Evolutionary conservation across 2,113 vertebrate genomes (phyloP), one percentile per base, ranked within the genome.

Genomic region (Esox niger): DNA sequence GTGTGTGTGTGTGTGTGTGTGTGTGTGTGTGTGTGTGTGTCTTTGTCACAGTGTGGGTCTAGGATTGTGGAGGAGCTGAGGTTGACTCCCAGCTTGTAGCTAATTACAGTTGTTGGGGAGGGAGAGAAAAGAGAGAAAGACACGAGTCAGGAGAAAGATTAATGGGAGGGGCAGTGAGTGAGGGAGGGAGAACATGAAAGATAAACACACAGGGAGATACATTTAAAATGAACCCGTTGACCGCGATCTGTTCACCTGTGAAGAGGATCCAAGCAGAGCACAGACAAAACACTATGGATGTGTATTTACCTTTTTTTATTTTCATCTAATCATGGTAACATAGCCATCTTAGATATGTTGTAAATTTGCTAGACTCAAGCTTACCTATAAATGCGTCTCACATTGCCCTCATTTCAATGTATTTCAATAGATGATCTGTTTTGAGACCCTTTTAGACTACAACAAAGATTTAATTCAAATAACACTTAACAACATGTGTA

Each of bases 41-140:
- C 47, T 70, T 2, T 77, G 56, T 56, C 55, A 68, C 52, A 59
- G 74, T 10, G 21, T n/a, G n/a, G n/a, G n/a, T n/a, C n/a, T n/a
- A n/a, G 46, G 80, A 75, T 74, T 84, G 79, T 56, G 33, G 69
- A 76, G 78, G 73, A 87, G 79, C 80, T 79, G 82, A 81, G 86
- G 82, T 81, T 86, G 82, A 87, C 85, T 84, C 71, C 77, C 74
- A 84, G 87, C 84, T 79, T 82, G 35, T 55, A 67, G 80, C 86
- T 87, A 88, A 88, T 89, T 87, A 87, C 87, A 86, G 86, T 75
- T 80, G 70, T 84, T 77, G 9, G 31, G 11, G 25, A 31, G 26
- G 7, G 10, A 30, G 57, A 31, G 27, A 31, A 47, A 13, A 46
- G 33, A 60, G 60, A 9, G 69, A 56, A 68, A 71, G 57, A 63